Evolutionary conservation across 2,113 vertebrate genomes (phyloP).

Genomic region (Romanogobio albipinnatus): DNA sequence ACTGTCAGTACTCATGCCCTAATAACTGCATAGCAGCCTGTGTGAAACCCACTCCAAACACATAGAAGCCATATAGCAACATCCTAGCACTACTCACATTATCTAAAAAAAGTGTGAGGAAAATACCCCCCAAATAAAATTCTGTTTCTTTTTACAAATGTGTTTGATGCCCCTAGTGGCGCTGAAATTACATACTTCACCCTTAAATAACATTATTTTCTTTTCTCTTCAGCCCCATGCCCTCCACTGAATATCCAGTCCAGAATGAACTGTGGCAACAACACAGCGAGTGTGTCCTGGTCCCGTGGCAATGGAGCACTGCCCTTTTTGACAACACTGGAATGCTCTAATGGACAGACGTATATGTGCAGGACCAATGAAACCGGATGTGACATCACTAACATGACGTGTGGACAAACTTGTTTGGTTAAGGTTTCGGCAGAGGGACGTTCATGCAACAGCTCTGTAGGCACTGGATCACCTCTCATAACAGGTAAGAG

Average conservation of each 20-base stretch:
- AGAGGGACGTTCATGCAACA: slow-evolving; percentile 52
- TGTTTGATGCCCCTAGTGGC: neutral
- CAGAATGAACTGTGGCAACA: slow-evolving; percentile 47
- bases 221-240: slow-evolving; percentile 54
- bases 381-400: slow-evolving; percentile 48
- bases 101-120: too few species aligned
- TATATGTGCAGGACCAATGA: slow-evolving; percentile 26
- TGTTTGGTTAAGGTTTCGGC: slow-evolving; percentile 52
- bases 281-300: slow-evolving; percentile 55
- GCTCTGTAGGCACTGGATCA: slow-evolving; percentile 33
- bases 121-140: neutral
- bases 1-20: too few species aligned
- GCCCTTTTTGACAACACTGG: slow-evolving; percentile 43
- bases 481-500: slow-evolving; percentile 56
- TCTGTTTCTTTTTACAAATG: neutral
- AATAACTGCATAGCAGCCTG: too few species aligned
- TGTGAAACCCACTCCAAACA: too few species aligned
- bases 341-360: slow-evolving; percentile 35
- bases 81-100: neutral
- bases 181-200: neutral
- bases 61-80: neutral
- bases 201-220: neutral
- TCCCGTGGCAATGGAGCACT: slow-evolving; percentile 46
- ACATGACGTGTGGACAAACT: slow-evolving; percentile 54
- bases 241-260: slow-evolving; percentile 52